Percentiles rank a stretch among this genome's conserved stretches.
phyloP scores from a whole-genome alignment of 2,113 vertebrate species.

The Stegostoma tigrinum region DNA sequence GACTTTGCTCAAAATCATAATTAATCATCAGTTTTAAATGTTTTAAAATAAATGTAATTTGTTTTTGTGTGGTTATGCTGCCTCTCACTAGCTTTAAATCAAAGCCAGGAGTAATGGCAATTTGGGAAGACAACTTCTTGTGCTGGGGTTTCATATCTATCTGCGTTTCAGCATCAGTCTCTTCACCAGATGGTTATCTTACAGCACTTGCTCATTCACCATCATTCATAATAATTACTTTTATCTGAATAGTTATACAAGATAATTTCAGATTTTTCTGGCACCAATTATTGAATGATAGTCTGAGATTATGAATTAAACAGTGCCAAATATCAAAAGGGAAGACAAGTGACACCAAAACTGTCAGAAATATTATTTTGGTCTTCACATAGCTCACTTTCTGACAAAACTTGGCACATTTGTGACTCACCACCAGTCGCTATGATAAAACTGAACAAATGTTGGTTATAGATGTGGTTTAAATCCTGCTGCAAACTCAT shows the following conservation, averaged over 20 bases:
- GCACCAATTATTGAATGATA: background rate
- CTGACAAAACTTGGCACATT: background rate
- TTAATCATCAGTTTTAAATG: background rate
- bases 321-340: background rate
- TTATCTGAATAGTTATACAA: background rate
- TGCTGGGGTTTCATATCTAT: background rate
- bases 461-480: background rate
- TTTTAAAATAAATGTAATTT: background rate
- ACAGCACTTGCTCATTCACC: background rate
- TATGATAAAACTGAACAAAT: background rate
- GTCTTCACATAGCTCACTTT: background rate
- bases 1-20: background rate
- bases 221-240: background rate
- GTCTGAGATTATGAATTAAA: background rate
- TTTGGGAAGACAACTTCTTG: background rate
- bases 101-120: background rate
- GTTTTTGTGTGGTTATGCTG: background rate
- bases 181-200: conserved; percentile 20
- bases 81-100: background rate
- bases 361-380: background rate
- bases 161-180: background rate
- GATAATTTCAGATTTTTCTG: background rate
- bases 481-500: background rate
- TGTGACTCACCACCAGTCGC: background rate
- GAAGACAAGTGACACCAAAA: background rate